phyloP scores from a whole-genome alignment of 2,888 invertebrate species.

The Clunio marinus region DNA sequence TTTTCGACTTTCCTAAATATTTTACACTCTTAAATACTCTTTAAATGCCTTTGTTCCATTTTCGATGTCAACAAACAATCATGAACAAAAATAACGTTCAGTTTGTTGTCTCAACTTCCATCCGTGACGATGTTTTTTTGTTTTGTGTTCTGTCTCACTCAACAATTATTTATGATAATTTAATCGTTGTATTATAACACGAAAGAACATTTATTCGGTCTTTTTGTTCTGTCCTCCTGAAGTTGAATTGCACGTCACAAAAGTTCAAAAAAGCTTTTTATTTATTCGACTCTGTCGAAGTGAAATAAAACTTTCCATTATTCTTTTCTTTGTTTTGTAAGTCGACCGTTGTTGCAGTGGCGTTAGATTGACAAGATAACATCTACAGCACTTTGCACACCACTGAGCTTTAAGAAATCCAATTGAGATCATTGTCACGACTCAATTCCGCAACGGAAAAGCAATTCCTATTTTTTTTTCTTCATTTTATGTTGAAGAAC shows the following conservation, averaged over 20 bases:
- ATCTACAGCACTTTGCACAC: neutral
- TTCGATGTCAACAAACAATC: constrained; percentile 23
- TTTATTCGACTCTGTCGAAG: neutral
- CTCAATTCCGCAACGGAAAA: constrained; percentile 12
- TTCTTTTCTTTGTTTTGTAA: neutral
- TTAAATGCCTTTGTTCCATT: constrained; percentile 17
- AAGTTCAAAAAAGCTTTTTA: constrained; percentile 16
- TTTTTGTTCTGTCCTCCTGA: neutral
- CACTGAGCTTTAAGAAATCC: neutral
- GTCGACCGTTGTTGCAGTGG: neutral
- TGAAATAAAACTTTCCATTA: neutral
- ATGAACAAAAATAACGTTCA: neutral
- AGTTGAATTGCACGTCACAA: neutral
- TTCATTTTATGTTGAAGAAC: neutral
- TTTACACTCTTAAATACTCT: constrained; percentile 15
- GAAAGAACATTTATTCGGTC: constrained; percentile 27
- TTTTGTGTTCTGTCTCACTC: too few species aligned
- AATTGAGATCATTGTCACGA: neutral
- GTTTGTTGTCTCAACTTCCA: neutral
- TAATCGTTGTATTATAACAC: constrained; percentile 36
- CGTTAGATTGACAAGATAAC: neutral
- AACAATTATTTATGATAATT: constrained; percentile 38
- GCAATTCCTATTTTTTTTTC: neutral
- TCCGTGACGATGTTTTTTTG: constrained; percentile 22
- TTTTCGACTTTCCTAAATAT: neutral